Evolutionary conservation across 2,113 vertebrate species (phyloP), one percentile per base, ranked within the genome.

Genomic region (Paralichthys olivaceus): DNA sequence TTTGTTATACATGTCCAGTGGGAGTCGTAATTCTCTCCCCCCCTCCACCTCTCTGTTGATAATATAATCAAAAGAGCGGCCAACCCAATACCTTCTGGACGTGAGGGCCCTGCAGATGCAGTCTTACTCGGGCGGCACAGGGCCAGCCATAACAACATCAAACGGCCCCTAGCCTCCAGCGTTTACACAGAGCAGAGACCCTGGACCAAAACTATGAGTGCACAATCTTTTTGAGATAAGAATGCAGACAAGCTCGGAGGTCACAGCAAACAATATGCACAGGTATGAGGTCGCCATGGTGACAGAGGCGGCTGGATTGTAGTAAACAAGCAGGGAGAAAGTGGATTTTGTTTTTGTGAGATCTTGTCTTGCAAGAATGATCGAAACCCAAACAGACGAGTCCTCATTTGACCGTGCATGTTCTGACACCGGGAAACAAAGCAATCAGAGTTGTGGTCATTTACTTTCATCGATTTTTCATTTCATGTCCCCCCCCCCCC

Each of bases 81-180:
- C 89, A 87, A 60, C 68, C 83, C 87, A 89, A 87, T 89, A 84
- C 81, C 80, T 87, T 75, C 45, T 83, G 87, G 87, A 78, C 85
- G 70, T 81, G 89, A 89, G 70, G 51, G 73, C 76, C 79, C 84
- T 75, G 73, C 75, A 84, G 85, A 86, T 79, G 75, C 63, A 71
- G 66, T 74, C 54, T 79, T 76, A 63, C 70, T 74, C 81, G 37
- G 37, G 76, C n/a, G 87, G 87, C 89, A 89, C 77, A 43, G 51
- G 69, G 82, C 88, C 91, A 91, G 89, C 71, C 87, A 91, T 84
- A 91, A 92, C 88, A 93, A 89, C 90, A 91, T 92, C 88, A 89
- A 91, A 93, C 84, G 56, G 80, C 76, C 67, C 19, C 79, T 72
- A 53, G 83, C 88, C 86, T 89, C 68, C 80, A 83, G 80, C 67